These are phyloP conservation scores for Schizotus pectinicornis DNA, from an alignment of 2,888 invertebrate genomes.

Conservation along the genomic window DNA sequence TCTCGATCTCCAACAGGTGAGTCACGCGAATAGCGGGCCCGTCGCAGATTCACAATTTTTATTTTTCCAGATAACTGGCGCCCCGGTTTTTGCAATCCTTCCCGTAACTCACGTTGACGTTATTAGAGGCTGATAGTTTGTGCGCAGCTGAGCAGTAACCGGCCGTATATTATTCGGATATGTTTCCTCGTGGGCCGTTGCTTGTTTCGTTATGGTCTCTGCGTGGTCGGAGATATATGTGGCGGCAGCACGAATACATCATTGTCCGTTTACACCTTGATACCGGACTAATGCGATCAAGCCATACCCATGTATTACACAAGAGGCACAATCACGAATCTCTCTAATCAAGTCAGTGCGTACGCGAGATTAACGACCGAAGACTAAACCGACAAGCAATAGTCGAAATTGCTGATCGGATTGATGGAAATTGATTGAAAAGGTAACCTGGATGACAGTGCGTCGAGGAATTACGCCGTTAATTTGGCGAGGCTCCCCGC, in stretches of 20 bases:
- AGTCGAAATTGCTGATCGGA: neutral
- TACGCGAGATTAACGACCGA: conserved; percentile 9
- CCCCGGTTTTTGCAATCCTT: neutral
- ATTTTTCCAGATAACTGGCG: neutral
- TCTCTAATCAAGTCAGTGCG: conserved; percentile 22
- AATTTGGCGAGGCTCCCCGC: conserved; percentile 10
- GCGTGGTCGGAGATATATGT: conserved; percentile 42
- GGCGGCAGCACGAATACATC: conserved; percentile 38
- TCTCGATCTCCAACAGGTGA: neutral
- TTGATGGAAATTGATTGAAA: conserved; percentile 5
- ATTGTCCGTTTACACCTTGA: conserved; percentile 41
- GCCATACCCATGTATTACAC: conserved; percentile 32
- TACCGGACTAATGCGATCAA: conserved; percentile 35
- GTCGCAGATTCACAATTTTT: neutral
- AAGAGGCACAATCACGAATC: conserved; percentile 25
- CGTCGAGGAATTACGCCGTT: conserved; percentile 9
- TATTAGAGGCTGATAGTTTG: conserved; percentile 32
- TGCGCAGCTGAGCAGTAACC: conserved; percentile 23
- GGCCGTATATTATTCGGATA: conserved; percentile 33
- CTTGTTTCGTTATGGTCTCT: conserved; percentile 32
- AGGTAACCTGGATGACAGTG: neutral
- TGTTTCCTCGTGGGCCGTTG: conserved; percentile 32
- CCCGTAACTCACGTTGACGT: conserved; percentile 26
- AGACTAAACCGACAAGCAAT: conserved; percentile 10
- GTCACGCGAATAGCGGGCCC: neutral